Percentiles rank a stretch among this genome's conserved stretches.
phyloP scores from a whole-genome alignment of 2,113 vertebrate genomes.

The Dryoscopus gambensis region DNA sequence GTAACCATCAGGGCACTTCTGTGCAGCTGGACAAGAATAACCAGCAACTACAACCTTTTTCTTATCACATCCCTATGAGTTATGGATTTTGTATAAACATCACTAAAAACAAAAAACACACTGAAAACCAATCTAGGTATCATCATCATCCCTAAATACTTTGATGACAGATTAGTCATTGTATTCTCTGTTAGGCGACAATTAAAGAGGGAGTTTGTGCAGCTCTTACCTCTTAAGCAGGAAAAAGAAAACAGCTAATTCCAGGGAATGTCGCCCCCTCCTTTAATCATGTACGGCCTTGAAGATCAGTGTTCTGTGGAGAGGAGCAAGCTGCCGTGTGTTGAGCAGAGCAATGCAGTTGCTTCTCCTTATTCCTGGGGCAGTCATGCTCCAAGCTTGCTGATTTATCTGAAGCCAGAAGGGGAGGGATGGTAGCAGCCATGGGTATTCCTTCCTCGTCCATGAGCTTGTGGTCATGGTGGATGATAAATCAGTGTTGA shows the following conservation, averaged over 20 bases:
- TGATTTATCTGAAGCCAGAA: background rate
- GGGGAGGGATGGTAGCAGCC: background rate
- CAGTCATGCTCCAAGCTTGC: background rate
- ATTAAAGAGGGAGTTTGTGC: background rate
- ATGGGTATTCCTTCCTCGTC: background rate
- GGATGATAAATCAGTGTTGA: rapidly evolving
- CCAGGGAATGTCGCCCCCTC: background rate
- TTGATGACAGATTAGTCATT: background rate
- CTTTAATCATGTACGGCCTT: background rate
- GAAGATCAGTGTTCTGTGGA: background rate
- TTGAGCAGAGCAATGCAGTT: background rate
- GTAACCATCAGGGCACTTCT: background rate
- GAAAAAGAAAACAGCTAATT: background rate
- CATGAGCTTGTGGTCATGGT: rapidly evolving
- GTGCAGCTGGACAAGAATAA: background rate
- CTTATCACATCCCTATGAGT: background rate
- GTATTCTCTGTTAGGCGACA: background rate
- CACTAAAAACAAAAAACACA: background rate
- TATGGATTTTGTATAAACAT: background rate
- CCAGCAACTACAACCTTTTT: background rate
- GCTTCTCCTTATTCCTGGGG: background rate
- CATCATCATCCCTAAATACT: background rate
- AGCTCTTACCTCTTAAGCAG: background rate
- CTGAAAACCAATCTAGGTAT: background rate
- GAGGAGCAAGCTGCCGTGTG: background rate